Evolutionary conservation across 2,797 vertebrate species (phyloP).

Genomic region (Liasis olivaceus): DNA sequence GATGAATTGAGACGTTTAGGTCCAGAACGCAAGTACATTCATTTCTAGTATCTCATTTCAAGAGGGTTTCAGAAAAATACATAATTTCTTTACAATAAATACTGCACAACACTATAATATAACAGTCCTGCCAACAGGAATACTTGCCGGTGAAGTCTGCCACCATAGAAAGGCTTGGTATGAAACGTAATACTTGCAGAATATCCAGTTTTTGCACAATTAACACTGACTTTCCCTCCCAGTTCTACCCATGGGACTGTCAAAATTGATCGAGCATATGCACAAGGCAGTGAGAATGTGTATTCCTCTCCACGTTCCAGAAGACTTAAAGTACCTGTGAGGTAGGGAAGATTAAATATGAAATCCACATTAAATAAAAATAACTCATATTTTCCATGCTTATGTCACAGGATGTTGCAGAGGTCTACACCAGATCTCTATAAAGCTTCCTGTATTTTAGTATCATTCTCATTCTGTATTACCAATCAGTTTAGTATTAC

Average conservation of each 20-base stretch:
- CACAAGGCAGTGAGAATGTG: slow-evolving; percentile 93
- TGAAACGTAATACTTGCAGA: slow-evolving; percentile 97
- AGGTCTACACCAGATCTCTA: neutral
- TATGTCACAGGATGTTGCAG: neutral
- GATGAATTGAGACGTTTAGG: neutral
- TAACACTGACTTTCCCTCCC: slow-evolving; percentile 94
- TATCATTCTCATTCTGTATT: neutral
- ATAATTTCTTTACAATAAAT: neutral
- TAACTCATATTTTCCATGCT: neutral
- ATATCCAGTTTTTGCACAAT: slow-evolving; percentile 91
- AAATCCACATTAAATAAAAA: neutral
- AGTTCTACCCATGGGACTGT: slow-evolving; percentile 98
- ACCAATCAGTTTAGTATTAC: neutral
- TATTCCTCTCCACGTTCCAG: slow-evolving; percentile 95
- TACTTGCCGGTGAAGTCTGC: slow-evolving; percentile 92
- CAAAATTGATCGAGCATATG: slow-evolving; percentile 96
- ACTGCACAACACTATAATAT: neutral
- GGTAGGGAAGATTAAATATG: slow-evolving; percentile 32
- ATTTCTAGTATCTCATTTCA: neutral
- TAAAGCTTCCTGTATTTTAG: neutral
- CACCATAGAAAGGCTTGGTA: slow-evolving; percentile 98
- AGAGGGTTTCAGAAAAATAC: neutral
- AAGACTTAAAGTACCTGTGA: slow-evolving; percentile 86
- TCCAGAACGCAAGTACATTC: neutral
- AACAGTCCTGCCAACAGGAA: neutral